Evolutionary conservation across 2,888 invertebrate species (phyloP).

Genomic region (Spodoptera exigua): DNA sequence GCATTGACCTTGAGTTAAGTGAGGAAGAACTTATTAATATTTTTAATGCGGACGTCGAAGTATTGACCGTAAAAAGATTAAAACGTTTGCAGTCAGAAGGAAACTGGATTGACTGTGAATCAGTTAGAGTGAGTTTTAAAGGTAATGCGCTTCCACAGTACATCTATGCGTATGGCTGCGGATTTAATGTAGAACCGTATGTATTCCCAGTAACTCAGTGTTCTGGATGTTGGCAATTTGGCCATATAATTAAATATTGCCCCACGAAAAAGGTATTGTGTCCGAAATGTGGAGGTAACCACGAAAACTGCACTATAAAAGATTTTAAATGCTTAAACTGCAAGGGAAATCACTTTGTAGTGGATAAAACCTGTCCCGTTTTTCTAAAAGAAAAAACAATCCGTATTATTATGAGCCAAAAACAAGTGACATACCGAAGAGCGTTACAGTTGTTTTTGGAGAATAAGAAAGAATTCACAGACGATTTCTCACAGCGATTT

Average conservation of each 20-base stretch:
- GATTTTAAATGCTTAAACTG: slow-evolving; percentile 10
- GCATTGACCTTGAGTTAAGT: slow-evolving; percentile 45
- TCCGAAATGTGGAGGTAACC: slow-evolving; percentile 11
- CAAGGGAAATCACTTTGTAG: slow-evolving; percentile 6
- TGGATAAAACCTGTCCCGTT: slow-evolving; percentile 1
- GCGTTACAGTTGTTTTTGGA: neutral
- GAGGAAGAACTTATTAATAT: too few relatives aligned
- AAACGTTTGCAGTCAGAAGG: slow-evolving; percentile 25
- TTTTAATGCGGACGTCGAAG: slow-evolving; percentile 17
- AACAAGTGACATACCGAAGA: neutral
- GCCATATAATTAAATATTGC: slow-evolving; percentile 9
- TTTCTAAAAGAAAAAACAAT: neutral
- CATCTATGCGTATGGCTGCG: slow-evolving; percentile 32
- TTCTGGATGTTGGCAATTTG: slow-evolving; percentile 43
- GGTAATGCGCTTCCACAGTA: slow-evolving; percentile 27
- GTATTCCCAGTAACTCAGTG: too few relatives aligned
- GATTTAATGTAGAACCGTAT: slow-evolving; percentile 46
- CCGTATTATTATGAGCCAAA: neutral
- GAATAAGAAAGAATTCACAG: neutral
- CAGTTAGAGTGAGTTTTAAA: slow-evolving; percentile 48
- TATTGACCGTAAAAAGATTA: slow-evolving; percentile 39
- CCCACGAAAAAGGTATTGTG: slow-evolving; percentile 13
- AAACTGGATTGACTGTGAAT: slow-evolving; percentile 43
- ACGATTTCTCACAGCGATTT: too few relatives aligned
- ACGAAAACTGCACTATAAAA: slow-evolving; percentile 10